These are phyloP conservation scores for Myathropa florea DNA, from an alignment of 2,888 invertebrate species.

Conservation along the genomic window DNA sequence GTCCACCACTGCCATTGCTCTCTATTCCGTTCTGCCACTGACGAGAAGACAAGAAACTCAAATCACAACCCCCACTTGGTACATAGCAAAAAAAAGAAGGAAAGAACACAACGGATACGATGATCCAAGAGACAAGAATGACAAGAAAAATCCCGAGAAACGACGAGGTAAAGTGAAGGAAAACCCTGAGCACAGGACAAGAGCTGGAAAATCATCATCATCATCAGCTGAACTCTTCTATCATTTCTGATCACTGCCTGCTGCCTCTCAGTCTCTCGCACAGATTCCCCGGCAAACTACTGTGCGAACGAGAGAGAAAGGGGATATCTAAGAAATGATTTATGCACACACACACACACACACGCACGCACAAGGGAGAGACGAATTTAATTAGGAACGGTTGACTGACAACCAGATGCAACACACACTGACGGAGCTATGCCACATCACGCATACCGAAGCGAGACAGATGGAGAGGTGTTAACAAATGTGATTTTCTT, in stretches of 20 bases:
- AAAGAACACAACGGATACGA: background rate
- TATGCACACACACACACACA: slow-evolving; percentile 36
- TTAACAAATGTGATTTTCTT: slow-evolving; percentile 51
- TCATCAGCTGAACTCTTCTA: slow-evolving; percentile 46
- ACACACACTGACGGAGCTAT: slow-evolving; percentile 54
- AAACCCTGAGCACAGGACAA: background rate
- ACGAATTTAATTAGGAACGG: slow-evolving; percentile 39
- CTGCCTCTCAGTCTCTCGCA: slow-evolving; percentile 11
- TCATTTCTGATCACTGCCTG: slow-evolving; percentile 13
- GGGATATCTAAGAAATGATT: slow-evolving; percentile 46
- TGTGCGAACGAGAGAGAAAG: slow-evolving; percentile 3
- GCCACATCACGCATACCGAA: slow-evolving; percentile 44
- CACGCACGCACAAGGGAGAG: background rate
- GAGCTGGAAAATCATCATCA: slow-evolving; percentile 9
- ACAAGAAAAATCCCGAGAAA: background rate
- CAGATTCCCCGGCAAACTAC: background rate
- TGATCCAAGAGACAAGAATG: background rate
- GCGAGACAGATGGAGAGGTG: slow-evolving; percentile 67
- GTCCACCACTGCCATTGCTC: background rate
- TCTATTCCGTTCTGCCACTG: background rate
- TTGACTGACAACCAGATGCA: slow-evolving; percentile 63
- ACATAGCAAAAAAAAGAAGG: background rate
- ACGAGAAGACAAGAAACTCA: slow-evolving; percentile 16
- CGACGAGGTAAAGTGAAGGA: too few relatives aligned
- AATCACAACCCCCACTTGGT: background rate